Conservation (phyloP, 2,888 invertebrate genomes). For the Taenaris catops region DNA sequence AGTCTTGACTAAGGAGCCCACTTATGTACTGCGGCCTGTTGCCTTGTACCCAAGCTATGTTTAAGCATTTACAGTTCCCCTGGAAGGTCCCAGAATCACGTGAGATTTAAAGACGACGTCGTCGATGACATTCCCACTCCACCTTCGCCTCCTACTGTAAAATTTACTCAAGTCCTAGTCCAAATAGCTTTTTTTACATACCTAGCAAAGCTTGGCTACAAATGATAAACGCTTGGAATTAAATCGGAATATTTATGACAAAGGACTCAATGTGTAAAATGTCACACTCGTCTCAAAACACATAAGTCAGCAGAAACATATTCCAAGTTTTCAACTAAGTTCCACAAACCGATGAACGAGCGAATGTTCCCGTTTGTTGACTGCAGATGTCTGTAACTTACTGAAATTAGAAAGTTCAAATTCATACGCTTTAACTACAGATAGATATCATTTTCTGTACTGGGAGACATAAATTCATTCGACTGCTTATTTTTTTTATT, state of each 20-base stretch:
- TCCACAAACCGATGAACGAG: constrained; percentile 4
- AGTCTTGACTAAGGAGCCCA: constrained; percentile 45
- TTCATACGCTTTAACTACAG: too few relatives aligned
- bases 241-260: too few relatives aligned
- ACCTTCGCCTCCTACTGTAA: constrained; percentile 63
- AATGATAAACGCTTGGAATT: too few relatives aligned
- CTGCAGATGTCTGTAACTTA: background rate
- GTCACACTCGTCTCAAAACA: constrained; percentile 3
- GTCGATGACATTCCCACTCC: constrained; percentile 67
- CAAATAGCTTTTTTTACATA: too few relatives aligned
- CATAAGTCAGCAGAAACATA: constrained; percentile 3
- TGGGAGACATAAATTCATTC: too few relatives aligned
- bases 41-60: constrained; percentile 49
- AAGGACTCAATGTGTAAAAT: background rate
- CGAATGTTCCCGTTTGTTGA: constrained; percentile 4
- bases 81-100: constrained; percentile 63
- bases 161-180: constrained; percentile 53
- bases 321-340: constrained; percentile 7
- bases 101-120: constrained; percentile 67
- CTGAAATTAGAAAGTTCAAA: too few relatives aligned
- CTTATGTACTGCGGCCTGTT: constrained; percentile 59
- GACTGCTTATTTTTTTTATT: too few relatives aligned
- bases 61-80: constrained; percentile 51
- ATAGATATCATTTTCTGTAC: too few relatives aligned
- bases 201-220: too few relatives aligned